phyloP scores from a whole-genome alignment of 1,140 invertebrate species.

The Cataglyphis hispanica region DNA sequence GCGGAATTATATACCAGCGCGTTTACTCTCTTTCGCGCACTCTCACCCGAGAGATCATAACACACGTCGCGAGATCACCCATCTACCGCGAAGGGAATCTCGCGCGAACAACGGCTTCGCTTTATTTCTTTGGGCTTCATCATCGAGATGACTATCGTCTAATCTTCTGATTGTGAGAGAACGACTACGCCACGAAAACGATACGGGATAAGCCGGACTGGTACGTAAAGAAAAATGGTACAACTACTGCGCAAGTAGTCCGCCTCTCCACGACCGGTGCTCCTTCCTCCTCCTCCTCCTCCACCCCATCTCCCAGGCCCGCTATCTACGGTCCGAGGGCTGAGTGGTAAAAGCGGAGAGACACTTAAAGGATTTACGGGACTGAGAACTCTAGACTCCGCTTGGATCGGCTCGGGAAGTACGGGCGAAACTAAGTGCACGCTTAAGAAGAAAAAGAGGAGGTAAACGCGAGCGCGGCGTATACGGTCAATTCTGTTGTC shows the following conservation, averaged over 20 bases:
- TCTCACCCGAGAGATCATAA: conserved; percentile 3
- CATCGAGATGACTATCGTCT: conserved; percentile 79
- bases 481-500: conserved; percentile 46
- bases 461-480: conserved; percentile 8
- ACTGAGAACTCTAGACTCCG: conserved; percentile 81
- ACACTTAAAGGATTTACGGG: conserved; percentile 84
- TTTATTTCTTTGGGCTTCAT: conserved; percentile 67
- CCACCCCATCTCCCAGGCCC: conserved; percentile 35
- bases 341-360: conserved; percentile 75
- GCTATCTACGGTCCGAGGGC: conserved; percentile 72
- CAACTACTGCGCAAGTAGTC: conserved; percentile 68
- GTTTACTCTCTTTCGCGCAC: conserved; percentile 12
- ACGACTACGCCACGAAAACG: conserved; percentile 57
- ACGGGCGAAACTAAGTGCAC: conserved; percentile 70
- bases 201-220: conserved; percentile 57
- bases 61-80: not conserved
- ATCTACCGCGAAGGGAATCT: conserved; percentile 14
- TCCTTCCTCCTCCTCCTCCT: conserved; percentile 57
- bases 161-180: conserved; percentile 79
- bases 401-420: conserved; percentile 72
- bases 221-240: conserved; percentile 80
- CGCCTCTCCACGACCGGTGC: conserved; percentile 62
- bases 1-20: not conserved
- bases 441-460: conserved; percentile 52
- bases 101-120: conserved; percentile 31